Evolutionary conservation across 2,797 vertebrate genomes (phyloP), one percentile per base, ranked within the genome.

Genomic region (Geotrypetes seraphini): DNA sequence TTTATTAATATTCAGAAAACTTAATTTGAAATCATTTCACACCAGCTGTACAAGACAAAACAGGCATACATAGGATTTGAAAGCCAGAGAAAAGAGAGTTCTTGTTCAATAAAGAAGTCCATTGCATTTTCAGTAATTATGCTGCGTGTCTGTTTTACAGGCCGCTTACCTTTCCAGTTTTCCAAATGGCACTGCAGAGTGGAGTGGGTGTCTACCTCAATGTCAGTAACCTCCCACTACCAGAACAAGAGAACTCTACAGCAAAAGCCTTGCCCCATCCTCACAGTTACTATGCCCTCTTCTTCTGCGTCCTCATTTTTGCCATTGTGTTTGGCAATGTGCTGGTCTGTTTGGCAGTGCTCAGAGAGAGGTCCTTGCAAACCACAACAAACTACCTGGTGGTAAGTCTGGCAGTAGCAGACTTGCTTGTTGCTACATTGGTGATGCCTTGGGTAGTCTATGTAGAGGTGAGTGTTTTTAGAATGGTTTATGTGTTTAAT

Each of bases 361-460:
- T 95, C 61, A 79, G 81, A 47, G 90, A 96, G 14, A 81, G 85
- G 3, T 60, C 83, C 11, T 74, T 96, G 27, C 90, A 94, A 66
- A 96, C 91, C 10, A 92, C 90, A 22, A 96, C 91, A 43, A 96
- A 96, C 81, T 96, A 96, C 64, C 81, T 96, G 24, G 89, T 96
- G 61, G 90, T 97, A 43, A 95, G 91, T 68, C 69, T 95, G 71
- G 91, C 92, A 0, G 87, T 94, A 43, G 87, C 92, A 0, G 92
- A 96, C 69, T 58, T 96, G 64, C 75, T 97, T 39, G 85, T 97
- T 68, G 92, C 92, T 35, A 91, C 80, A 4, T 40, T 94, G 68
- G 92, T 96, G 63, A 96, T 97, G 91, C 91, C 92, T 3, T 95
- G 92, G 90, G 84, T 81, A 10, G 90, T 97, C 12, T 96, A 96